A percentile compares a stretch with the other conserved stretches of the same genome.
Evolutionary conservation across 2,113 vertebrate genomes (phyloP).

Genomic region (Megalops atlanticus): DNA sequence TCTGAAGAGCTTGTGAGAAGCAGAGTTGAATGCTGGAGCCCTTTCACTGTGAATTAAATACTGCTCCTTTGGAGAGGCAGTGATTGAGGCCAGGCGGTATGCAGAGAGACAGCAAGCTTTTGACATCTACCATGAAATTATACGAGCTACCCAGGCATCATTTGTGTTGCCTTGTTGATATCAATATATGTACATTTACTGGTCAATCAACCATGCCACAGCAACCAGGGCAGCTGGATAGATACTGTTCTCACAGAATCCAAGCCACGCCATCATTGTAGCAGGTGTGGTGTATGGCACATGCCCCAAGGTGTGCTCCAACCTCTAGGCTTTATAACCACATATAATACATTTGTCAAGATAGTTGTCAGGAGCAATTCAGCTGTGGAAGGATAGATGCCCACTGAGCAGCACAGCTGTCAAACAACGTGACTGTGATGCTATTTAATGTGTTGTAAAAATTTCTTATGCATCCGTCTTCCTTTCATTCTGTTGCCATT

Average conservation of each 20-base stretch:
- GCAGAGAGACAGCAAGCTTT: not conserved
- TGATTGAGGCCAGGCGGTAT: slow-evolving; percentile 8
- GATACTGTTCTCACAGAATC: not conserved
- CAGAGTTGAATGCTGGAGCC: not conserved
- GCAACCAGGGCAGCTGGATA: not conserved
- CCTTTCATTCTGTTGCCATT: not conserved
- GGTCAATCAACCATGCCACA: not conserved
- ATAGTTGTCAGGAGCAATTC: not conserved
- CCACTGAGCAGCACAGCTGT: not conserved
- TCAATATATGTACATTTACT: not conserved
- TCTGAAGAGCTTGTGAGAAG: not conserved
- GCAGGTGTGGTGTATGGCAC: not conserved
- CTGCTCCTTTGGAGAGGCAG: not conserved
- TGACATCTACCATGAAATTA: not conserved
- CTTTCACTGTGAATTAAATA: slow-evolving; percentile 9
- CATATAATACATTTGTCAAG: not conserved
- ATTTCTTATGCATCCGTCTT: not conserved
- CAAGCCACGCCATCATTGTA: not conserved
- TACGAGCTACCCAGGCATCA: not conserved
- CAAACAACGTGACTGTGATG: not conserved
- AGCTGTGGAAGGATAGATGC: not conserved
- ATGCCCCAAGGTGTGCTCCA: not conserved
- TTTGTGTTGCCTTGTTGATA: not conserved
- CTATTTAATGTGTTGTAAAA: not conserved
- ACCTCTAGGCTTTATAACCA: not conserved